Evolutionary conservation across 2,888 invertebrate genomes (phyloP).

Genomic region (Sesia bembeciformis): DNA sequence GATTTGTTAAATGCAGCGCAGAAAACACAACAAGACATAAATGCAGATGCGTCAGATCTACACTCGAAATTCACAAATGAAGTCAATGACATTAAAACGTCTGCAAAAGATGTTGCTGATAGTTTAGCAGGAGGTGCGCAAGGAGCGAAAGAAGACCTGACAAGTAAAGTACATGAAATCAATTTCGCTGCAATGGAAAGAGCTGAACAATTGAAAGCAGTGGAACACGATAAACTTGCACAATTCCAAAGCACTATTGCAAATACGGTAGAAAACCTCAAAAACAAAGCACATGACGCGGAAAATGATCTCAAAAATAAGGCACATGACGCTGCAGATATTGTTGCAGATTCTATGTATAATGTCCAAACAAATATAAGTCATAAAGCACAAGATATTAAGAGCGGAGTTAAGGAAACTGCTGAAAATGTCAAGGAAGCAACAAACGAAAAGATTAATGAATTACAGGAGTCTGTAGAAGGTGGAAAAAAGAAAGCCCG

Average conservation of each 20-base stretch:
- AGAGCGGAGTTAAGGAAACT: slow-evolving; percentile 32
- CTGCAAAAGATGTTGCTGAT: slow-evolving; percentile 38
- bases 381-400: slow-evolving; percentile 36
- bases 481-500: slow-evolving; percentile 39
- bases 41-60: slow-evolving; percentile 25
- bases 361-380: slow-evolving; percentile 32
- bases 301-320: slow-evolving; percentile 37
- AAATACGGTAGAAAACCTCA: slow-evolving; percentile 31
- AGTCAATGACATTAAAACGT: slow-evolving; percentile 30
- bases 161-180: slow-evolving; percentile 50
- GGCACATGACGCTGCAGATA: slow-evolving; percentile 42
- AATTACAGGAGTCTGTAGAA: slow-evolving; percentile 41
- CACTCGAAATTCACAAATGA: slow-evolving; percentile 29
- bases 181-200: slow-evolving; percentile 53
- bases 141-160: slow-evolving; percentile 38
- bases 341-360: slow-evolving; percentile 30
- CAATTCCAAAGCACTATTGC: slow-evolving; percentile 40
- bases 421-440: slow-evolving; percentile 32
- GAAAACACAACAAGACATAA: slow-evolving; percentile 28
- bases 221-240: slow-evolving; percentile 29
- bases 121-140: slow-evolving; percentile 42
- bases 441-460: slow-evolving; percentile 37
- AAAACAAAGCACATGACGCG: slow-evolving; percentile 27
- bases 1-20: slow-evolving; percentile 31
- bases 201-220: slow-evolving; percentile 41